Base-by-base conservation (phyloP, 2,888 invertebrate species). In the Junonia oenone region DNA sequence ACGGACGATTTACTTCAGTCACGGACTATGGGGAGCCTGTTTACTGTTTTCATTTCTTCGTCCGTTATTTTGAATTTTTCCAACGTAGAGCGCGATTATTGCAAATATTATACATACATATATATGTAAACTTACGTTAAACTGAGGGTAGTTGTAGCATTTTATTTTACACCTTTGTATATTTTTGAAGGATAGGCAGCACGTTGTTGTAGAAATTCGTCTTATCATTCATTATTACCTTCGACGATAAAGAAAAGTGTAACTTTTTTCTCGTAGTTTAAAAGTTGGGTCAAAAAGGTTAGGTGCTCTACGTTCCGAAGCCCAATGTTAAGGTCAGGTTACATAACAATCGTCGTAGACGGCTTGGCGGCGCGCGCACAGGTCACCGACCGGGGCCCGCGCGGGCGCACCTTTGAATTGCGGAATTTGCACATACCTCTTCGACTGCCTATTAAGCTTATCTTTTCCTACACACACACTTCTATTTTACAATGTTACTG, bases 251-350 rank as follows among this genome's bases (percentile, higher is more conserved):
- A n/a, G n/a, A n/a, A n/a, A n/a, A n/a, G n/a, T n/a, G n/a, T n/a
- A n/a, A n/a, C n/a, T n/a, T n/a, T n/a, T n/a, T n/a, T n/a, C n/a
- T n/a, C n/a, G n/a, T n/a, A n/a, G n/a, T n/a, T n/a, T n/a, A n/a
- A n/a, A n/a, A n/a, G n/a, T n/a, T n/a, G n/a, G n/a, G n/a, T n/a
- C n/a, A n/a, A 22, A 22, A 26, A 2, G 6, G n/a, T 8, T 8
- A 43, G 43, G 26, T 8, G n/a, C 43, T 13, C 19, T n/a, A 19
- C 11, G 11, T 69, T 69, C 68, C 73, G 72, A 73, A 70, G 69
- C 71, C 78, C 77, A 86, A 83, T 82, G 86, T 83, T 88, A 87
- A 89, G 89, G 89, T 84, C 86, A 73, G 65, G 69, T 87, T 86
- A 83, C 78, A 81, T 85, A 86, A 85, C 70, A 56, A 63, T 68